Percentiles rank a stretch among this genome's conserved stretches.
Evolutionary conservation across 2,797 vertebrate genomes (phyloP).

Genomic region (Champsocephalus gunnari): DNA sequence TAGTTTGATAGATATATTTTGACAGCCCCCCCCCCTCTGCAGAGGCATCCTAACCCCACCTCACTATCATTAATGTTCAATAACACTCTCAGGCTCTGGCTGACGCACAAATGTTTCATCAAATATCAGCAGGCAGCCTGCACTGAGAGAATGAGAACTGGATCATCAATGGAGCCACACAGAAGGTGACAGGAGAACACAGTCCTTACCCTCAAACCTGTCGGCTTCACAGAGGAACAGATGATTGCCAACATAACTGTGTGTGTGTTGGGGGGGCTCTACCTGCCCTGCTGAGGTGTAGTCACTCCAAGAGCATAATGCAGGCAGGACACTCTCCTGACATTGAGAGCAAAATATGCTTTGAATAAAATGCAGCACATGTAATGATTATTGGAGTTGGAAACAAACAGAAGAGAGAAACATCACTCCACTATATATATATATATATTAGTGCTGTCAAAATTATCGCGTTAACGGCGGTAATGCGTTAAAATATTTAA

Average conservation of each 20-base stretch:
- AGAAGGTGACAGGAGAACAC: conserved; percentile 32
- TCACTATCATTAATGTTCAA: conserved; percentile 10
- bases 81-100: conserved; percentile 11
- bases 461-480: too few species aligned
- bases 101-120: not conserved
- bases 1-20: not conserved
- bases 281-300: not conserved
- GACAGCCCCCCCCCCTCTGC: not conserved
- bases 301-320: conserved; percentile 18
- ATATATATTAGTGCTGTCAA: too few species aligned
- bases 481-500: too few species aligned
- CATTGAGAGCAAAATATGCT: not conserved
- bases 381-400: too few species aligned
- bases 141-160: conserved; percentile 9
- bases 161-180: conserved; percentile 17
- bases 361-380: too few species aligned
- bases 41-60: conserved; percentile 6
- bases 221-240: conserved; percentile 57
- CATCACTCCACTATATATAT: too few species aligned
- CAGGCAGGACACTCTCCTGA: not conserved
- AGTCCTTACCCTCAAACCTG: conserved; percentile 22
- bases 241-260: conserved; percentile 64
- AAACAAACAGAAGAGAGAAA: too few species aligned
- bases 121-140: conserved; percentile 18
- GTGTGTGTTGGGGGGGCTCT: not conserved